Conservation (phyloP, 2,113 vertebrate genomes). For the Baryphthengus martii region DNA sequence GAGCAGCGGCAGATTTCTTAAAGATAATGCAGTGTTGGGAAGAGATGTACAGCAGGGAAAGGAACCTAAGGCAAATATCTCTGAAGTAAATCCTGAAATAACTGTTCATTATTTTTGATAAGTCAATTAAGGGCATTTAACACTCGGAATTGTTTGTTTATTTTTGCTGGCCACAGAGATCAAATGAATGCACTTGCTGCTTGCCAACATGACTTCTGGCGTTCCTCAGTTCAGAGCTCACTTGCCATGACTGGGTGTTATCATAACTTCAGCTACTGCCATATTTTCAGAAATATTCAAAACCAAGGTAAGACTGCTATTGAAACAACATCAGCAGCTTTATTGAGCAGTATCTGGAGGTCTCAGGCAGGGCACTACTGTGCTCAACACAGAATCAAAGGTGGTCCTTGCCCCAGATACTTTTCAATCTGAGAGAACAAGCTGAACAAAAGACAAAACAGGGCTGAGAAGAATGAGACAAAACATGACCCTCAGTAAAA, state of each 20-base stretch:
- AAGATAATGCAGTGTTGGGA: neutral
- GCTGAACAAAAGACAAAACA: neutral
- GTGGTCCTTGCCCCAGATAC: neutral
- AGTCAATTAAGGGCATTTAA: neutral
- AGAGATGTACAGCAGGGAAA: neutral
- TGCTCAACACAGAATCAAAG: neutral
- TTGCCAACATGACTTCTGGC: neutral
- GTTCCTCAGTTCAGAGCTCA: neutral
- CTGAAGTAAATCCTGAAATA: neutral
- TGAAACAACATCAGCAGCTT: neutral
- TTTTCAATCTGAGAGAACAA: neutral
- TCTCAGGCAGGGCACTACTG: neutral
- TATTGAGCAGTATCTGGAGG: neutral
- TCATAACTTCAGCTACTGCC: neutral
- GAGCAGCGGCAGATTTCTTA: neutral
- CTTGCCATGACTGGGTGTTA: neutral
- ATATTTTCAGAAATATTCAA: neutral
- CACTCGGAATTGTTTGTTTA: neutral
- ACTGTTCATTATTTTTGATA: accelerated
- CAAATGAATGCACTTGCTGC: neutral
- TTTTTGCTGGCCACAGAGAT: neutral
- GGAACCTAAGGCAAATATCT: neutral
- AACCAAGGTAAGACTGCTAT: neutral
- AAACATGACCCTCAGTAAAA: neutral
- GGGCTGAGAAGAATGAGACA: neutral